Percentiles rank a stretch among this genome's conserved stretches.
phyloP scores from a whole-genome alignment of 2,113 vertebrate species.

The Cyphomyrus discorhynchus region DNA sequence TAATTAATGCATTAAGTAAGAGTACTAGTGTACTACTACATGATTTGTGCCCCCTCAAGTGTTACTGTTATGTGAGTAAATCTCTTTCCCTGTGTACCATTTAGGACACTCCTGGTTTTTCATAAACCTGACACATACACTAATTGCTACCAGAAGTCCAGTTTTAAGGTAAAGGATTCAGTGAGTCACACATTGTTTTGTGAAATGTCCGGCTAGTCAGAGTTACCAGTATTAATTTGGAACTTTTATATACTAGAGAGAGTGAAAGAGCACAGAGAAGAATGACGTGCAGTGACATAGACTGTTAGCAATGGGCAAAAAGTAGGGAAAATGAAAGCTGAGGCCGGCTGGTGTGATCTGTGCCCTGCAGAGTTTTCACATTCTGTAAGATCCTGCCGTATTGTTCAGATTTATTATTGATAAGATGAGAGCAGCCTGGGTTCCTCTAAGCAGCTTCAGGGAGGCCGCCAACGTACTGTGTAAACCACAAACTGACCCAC shows the following conservation, averaged over 20 bases:
- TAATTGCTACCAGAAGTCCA: conserved; percentile 25
- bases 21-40: neutral
- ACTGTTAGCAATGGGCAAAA: neutral
- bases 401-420: neutral
- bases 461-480: neutral
- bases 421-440: neutral
- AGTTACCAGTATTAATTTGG: neutral
- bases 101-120: conserved; percentile 38
- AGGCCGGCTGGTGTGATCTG: neutral
- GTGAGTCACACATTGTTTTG: neutral
- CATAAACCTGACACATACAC: conserved; percentile 30
- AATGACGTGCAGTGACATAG: neutral
- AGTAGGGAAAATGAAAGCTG: neutral
- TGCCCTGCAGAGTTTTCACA: neutral
- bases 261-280: neutral
- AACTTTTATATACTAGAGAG: neutral
- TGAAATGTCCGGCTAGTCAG: neutral
- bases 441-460: neutral
- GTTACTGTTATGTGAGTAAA: neutral
- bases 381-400: neutral
- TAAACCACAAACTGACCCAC: neutral
- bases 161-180: conserved; percentile 29
- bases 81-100: neutral
- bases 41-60: neutral
- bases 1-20: neutral